phyloP scores from a whole-genome alignment of 2,888 invertebrate genomes.

The Apodemia duryi region DNA sequence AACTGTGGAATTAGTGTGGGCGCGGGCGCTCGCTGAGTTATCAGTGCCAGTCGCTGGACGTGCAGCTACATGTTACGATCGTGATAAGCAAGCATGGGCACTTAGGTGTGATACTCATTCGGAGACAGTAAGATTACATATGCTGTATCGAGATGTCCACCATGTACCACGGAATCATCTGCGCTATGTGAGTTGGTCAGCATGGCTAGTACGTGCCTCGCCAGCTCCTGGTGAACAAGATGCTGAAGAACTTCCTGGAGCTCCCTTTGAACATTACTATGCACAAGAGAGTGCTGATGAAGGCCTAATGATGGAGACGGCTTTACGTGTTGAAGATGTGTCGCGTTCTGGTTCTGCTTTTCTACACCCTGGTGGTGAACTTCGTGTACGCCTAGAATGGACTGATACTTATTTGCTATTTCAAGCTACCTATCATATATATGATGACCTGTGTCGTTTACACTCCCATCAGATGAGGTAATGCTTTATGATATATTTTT shows the following conservation, averaged over 20 bases:
- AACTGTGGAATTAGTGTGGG: slow-evolving; percentile 86
- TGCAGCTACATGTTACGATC: slow-evolving; percentile 84
- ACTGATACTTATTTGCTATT: slow-evolving; percentile 88
- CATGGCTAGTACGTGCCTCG: slow-evolving; percentile 79
- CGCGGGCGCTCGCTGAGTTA: slow-evolving; percentile 80
- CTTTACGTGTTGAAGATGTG: slow-evolving; percentile 85
- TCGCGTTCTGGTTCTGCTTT: slow-evolving; percentile 84
- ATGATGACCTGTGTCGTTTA: slow-evolving; percentile 88
- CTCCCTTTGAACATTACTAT: slow-evolving; percentile 89
- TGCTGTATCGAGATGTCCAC: slow-evolving; percentile 87
- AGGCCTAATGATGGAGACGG: slow-evolving; percentile 89
- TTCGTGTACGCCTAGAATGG: slow-evolving; percentile 90
- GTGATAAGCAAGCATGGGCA: slow-evolving; percentile 90
- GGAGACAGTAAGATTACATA: slow-evolving; percentile 85
- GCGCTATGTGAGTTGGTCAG: slow-evolving; percentile 84
- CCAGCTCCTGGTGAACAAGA: slow-evolving; percentile 81
- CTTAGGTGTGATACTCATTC: slow-evolving; percentile 88
- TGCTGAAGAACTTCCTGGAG: slow-evolving; percentile 83
- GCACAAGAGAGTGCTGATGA: slow-evolving; percentile 88
- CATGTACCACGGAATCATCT: slow-evolving; percentile 89
- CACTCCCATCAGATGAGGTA: slow-evolving; percentile 92
- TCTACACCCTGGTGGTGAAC: slow-evolving; percentile 84
- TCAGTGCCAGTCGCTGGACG: slow-evolving; percentile 78
- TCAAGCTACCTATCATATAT: slow-evolving; percentile 89
- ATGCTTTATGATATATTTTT: not conserved